Evolutionary conservation across 2,113 vertebrate genomes (phyloP).

Genomic region (Ageneiosus marmoratus): DNA sequence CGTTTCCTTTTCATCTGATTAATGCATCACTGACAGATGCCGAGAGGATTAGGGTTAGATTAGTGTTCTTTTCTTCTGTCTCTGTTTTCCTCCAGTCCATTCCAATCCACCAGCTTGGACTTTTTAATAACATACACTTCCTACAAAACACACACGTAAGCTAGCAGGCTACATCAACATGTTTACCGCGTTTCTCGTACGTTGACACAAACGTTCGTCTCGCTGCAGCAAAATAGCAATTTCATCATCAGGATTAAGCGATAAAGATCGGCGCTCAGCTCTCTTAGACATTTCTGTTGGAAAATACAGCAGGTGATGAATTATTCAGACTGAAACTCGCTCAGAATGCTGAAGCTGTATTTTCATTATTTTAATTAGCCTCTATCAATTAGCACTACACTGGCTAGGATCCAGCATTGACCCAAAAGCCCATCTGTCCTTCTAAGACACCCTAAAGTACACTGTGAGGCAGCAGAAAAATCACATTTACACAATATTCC

Average conservation of each 20-base stretch:
- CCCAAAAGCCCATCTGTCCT: conserved; percentile 27
- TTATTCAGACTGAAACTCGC: conserved; percentile 3
- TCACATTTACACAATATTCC: background rate
- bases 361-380: conserved; percentile 44
- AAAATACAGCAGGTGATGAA: conserved; percentile 30
- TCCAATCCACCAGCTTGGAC: conserved; percentile 54
- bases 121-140: conserved; percentile 66
- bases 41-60: conserved; percentile 72
- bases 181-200: conserved; percentile 1
- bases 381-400: conserved; percentile 18
- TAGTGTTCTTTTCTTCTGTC: conserved; percentile 71
- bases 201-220: background rate
- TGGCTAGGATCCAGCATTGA: conserved; percentile 31
- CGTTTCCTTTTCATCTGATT: conserved; percentile 75
- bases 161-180: conserved; percentile 12
- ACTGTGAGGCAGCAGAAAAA: conserved; percentile 6
- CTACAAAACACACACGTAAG: conserved; percentile 35
- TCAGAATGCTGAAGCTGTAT: conserved; percentile 29
- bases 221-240: background rate
- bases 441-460: conserved; percentile 9
- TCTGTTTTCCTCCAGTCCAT: conserved; percentile 59
- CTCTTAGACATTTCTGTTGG: background rate
- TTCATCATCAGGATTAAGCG: conserved; percentile 19
- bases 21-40: conserved; percentile 75
- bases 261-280: background rate